Evolutionary conservation across 37 sponge, comb jelly and placozoan species (phyloP).

Genomic region (Agelas oroides): DNA sequence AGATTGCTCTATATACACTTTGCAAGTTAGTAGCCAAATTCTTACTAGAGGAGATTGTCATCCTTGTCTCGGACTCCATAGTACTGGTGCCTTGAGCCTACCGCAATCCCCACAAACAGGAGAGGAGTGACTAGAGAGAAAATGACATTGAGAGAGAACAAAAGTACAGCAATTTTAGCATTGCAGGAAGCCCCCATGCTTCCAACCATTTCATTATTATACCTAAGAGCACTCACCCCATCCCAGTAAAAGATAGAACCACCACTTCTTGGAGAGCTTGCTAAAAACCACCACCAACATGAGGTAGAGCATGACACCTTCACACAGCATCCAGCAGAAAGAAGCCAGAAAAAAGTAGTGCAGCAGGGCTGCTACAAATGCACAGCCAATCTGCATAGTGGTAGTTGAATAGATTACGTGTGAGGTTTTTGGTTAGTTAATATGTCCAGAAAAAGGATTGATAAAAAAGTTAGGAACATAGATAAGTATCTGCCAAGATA

Average conservation of each 20-base stretch:
- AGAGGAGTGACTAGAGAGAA: constrained; percentile 19
- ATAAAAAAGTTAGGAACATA: background rate
- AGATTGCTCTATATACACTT: too few relatives aligned
- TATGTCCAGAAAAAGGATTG: too few relatives aligned
- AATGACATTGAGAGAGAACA: too few relatives aligned
- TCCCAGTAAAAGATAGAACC: constrained; percentile 55
- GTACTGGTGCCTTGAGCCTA: background rate
- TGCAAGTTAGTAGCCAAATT: too few relatives aligned
- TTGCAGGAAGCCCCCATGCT: background rate
- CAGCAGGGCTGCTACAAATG: constrained; percentile 43
- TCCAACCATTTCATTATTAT: background rate
- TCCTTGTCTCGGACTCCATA: constrained; percentile 19
- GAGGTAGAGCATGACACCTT: constrained; percentile 66
- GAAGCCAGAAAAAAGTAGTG: constrained; percentile 56
- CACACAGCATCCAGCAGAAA: constrained; percentile 69
- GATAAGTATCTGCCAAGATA: too few relatives aligned
- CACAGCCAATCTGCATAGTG: constrained; percentile 52
- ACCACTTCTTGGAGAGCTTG: constrained; percentile 43
- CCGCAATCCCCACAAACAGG: constrained; percentile 4
- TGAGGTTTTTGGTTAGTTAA: too few relatives aligned
- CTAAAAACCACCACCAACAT: constrained; percentile 61
- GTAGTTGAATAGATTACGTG: too few relatives aligned
- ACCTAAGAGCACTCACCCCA: constrained; percentile 48
- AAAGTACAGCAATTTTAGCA: too few relatives aligned
- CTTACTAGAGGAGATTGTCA: constrained; percentile 20